phyloP scores from a whole-genome alignment of 2,113 vertebrate species.

The Odontophorus gujanensis region DNA sequence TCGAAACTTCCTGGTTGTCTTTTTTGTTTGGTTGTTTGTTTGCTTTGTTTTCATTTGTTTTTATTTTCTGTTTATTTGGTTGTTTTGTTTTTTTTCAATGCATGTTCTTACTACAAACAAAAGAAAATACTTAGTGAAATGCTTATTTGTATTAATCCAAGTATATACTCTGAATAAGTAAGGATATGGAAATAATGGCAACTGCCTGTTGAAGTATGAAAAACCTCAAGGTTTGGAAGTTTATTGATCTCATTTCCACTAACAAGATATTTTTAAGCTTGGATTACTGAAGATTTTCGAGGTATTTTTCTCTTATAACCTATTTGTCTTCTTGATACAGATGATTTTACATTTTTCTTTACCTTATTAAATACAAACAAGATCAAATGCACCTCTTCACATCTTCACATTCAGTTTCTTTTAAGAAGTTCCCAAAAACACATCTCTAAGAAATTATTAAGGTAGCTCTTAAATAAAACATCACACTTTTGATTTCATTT shows the following conservation, averaged over 20 bases:
- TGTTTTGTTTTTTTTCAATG: not conserved
- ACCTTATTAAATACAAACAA: not conserved
- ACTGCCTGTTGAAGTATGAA: not conserved
- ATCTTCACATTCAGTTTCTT: not conserved
- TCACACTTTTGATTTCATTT: not conserved
- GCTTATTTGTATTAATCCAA: constrained; percentile 6
- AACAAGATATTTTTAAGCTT: constrained; percentile 50
- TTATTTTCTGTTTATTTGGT: no score
- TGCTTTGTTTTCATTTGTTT: no score
- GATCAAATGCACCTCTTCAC: not conserved
- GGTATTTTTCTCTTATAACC: not conserved
- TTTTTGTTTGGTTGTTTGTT: no score
- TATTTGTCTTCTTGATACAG: not conserved
- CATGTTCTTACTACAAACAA: not conserved
- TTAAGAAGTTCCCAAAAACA: constrained; percentile 22
- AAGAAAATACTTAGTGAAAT: not conserved
- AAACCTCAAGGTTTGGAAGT: not conserved
- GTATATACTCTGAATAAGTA: not conserved
- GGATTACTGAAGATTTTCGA: constrained; percentile 21
- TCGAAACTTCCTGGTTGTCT: not conserved
- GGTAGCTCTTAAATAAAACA: not conserved
- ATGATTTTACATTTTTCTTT: constrained; percentile 13
- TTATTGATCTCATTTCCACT: not conserved
- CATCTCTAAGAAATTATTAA: constrained; percentile 3
- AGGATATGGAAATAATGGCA: not conserved